Conservation (phyloP, 1,140 invertebrate genomes). For the Zaprionus vittiger region DNA sequence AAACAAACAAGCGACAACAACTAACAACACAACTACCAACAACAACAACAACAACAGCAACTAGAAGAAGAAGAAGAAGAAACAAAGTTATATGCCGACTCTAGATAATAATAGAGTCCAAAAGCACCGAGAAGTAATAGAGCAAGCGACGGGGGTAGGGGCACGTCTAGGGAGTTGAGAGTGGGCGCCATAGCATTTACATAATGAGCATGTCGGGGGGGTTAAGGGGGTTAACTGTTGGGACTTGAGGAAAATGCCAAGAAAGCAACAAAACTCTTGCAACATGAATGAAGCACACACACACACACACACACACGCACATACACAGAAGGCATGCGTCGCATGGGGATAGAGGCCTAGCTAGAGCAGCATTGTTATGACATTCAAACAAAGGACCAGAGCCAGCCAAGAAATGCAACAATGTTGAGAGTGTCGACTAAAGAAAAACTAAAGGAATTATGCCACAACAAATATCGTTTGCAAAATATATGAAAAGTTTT, state of each 20-base stretch:
- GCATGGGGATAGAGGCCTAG: background rate
- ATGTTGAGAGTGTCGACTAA: background rate
- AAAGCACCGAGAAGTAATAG: background rate
- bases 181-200: slow-evolving; percentile 48
- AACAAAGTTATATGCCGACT: slow-evolving; percentile 52
- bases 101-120: slow-evolving; percentile 43
- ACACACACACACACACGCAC: background rate
- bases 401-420: slow-evolving; percentile 13
- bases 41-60: slow-evolving; percentile 25
- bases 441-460: slow-evolving; percentile 7
- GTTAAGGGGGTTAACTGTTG: slow-evolving; percentile 7
- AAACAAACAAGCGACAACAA: slow-evolving; percentile 55
- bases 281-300: background rate
- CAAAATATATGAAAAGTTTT: slow-evolving; percentile 13
- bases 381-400: slow-evolving; percentile 27
- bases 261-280: slow-evolving; percentile 26
- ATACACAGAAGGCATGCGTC: background rate
- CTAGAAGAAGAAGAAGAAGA: background rate
- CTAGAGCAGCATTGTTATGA: slow-evolving; percentile 26
- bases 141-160: background rate
- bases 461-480: background rate
- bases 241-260: slow-evolving; percentile 34
- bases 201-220: slow-evolving; percentile 43
- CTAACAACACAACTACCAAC: slow-evolving; percentile 24
- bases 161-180: background rate